Conservation (phyloP, 2,888 invertebrate species). For the Drosophila vallismaia region DNA sequence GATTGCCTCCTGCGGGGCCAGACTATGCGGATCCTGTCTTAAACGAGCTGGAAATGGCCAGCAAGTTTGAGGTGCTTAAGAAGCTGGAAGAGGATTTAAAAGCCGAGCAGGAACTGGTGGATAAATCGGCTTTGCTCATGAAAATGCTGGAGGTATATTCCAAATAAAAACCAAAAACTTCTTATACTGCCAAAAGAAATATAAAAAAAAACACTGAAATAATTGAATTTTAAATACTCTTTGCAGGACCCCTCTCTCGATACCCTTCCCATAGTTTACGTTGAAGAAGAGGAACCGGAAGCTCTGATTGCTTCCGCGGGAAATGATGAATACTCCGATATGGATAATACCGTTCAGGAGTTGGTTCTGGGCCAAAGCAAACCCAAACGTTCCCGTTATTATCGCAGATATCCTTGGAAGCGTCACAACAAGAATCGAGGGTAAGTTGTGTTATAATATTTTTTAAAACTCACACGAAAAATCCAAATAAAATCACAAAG, state of each 20-base stretch:
- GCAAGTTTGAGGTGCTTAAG: conserved; percentile 79
- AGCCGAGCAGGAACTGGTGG: conserved; percentile 83
- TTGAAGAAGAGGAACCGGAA: conserved; percentile 78
- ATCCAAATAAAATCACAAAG: conserved; percentile 1
- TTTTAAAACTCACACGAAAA: background rate
- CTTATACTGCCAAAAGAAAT: background rate
- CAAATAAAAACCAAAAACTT: background rate
- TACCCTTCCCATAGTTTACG: conserved; percentile 82
- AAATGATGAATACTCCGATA: conserved; percentile 55
- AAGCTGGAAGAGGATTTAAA: conserved; percentile 81
- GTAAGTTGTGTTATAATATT: conserved; percentile 64
- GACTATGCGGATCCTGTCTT: conserved; percentile 80
- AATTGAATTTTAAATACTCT: too few species aligned
- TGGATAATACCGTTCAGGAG: conserved; percentile 53
- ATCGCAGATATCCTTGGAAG: conserved; percentile 87
- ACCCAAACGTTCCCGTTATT: conserved; percentile 86
- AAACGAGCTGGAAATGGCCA: conserved; percentile 79
- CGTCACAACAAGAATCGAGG: conserved; percentile 85
- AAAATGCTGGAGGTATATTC: conserved; percentile 82
- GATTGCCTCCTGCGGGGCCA: conserved; percentile 37
- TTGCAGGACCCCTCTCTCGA: conserved; percentile 81
- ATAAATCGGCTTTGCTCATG: conserved; percentile 83
- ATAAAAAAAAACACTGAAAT: too few species aligned
- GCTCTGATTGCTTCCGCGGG: conserved; percentile 31
- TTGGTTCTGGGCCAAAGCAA: conserved; percentile 58